Evolutionary conservation across 2,113 vertebrate species (phyloP).

Genomic region (Falcunculus frontatus): DNA sequence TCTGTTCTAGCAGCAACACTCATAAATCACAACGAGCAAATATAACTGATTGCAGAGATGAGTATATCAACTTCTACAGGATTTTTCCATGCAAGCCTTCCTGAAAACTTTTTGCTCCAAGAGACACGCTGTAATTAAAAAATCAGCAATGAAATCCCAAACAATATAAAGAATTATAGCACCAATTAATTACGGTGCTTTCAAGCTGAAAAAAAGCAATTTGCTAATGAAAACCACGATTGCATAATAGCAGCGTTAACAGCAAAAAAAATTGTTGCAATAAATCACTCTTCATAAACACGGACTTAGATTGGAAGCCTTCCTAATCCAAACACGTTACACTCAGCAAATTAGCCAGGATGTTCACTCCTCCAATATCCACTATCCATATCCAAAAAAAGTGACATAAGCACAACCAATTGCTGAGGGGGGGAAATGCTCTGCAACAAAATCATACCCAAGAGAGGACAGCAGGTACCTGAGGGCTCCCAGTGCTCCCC

Average conservation of each 20-base stretch:
- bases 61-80: not conserved
- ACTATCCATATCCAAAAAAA: not conserved
- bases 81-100: not conserved
- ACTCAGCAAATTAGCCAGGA: not conserved
- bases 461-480: not conserved
- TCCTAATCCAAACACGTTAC: not conserved
- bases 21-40: not conserved
- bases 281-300: not conserved
- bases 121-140: not conserved
- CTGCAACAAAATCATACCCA: not conserved
- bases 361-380: not conserved
- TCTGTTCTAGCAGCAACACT: not conserved
- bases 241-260: not conserved
- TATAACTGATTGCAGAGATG: not conserved
- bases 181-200: constrained; percentile 29
- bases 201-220: constrained; percentile 4
- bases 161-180: constrained; percentile 29
- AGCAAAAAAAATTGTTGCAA: not conserved
- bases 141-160: not conserved
- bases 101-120: not conserved
- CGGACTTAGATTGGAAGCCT: not conserved
- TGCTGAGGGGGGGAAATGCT: not conserved
- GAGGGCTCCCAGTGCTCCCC: not conserved
- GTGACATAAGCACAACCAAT: not conserved
- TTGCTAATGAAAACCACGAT: constrained; percentile 4